Percentiles rank a stretch among this genome's conserved stretches.
These are phyloP conservation scores for Macrotus californicus DNA, from an alignment of 2,113 vertebrate genomes.

Conservation along the genomic window DNA sequence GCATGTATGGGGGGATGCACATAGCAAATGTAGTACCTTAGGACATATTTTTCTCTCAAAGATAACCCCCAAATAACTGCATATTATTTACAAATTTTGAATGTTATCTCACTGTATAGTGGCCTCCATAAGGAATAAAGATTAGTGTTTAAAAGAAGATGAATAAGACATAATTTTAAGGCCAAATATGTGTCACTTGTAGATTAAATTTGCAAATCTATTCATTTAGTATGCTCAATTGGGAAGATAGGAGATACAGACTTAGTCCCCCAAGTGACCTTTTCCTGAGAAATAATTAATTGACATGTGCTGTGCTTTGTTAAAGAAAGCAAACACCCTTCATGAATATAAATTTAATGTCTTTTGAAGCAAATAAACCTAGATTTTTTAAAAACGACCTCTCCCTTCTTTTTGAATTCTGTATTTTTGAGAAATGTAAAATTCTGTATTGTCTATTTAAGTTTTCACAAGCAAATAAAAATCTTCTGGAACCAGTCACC, in stretches of 20 bases:
- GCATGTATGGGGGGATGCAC: no score
- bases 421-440: conserved; percentile 4
- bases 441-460: conserved; percentile 12
- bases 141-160: conserved; percentile 31
- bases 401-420: conserved; percentile 43
- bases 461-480: conserved; percentile 33
- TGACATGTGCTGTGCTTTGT: conserved; percentile 64
- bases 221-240: conserved; percentile 56
- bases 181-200: conserved; percentile 49
- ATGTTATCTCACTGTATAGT: conserved; percentile 21
- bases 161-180: conserved; percentile 56
- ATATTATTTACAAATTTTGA: conserved; percentile 39
- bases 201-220: conserved; percentile 56
- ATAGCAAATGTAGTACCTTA: not conserved
- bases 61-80: conserved; percentile 19
- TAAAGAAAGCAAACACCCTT: conserved; percentile 71
- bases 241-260: conserved; percentile 46
- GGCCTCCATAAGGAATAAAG: conserved; percentile 28
- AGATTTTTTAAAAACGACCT: conserved; percentile 7
- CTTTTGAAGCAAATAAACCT: conserved; percentile 54
- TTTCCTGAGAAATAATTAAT: conserved; percentile 74
- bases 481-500: not conserved
- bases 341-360: conserved; percentile 71
- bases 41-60: conserved; percentile 4
- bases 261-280: conserved; percentile 65